Percentiles rank a stretch among this genome's conserved stretches.
Conservation (phyloP, 2,113 vertebrate species). For the Prunella fulvescens region DNA sequence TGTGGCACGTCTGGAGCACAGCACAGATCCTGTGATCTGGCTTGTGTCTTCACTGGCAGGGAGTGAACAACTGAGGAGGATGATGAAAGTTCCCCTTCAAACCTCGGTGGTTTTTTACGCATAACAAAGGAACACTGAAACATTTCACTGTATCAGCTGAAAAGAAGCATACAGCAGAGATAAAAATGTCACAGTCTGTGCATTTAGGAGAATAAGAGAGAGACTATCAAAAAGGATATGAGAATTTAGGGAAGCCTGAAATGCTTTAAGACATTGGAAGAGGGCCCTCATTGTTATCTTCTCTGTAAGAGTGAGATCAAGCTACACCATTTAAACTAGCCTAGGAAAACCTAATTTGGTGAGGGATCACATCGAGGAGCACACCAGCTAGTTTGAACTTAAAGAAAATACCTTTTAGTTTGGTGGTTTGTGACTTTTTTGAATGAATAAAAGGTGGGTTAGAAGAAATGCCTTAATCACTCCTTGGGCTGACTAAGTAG, state of each 20-base stretch:
- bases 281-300: not conserved
- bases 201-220: not conserved
- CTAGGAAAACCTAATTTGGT: not conserved
- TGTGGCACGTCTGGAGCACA: not conserved
- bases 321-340: not conserved
- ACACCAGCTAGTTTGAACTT: not conserved
- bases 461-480: not conserved
- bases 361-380: not conserved
- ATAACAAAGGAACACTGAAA: not conserved
- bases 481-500: not conserved
- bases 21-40: not conserved
- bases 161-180: not conserved
- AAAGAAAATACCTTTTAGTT: not conserved
- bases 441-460: not conserved
- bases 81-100: not conserved
- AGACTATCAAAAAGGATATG: not conserved
- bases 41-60: not conserved
- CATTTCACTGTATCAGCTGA: not conserved
- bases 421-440: not conserved
- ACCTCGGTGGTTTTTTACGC: not conserved
- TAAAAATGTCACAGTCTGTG: not conserved
- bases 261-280: not conserved
- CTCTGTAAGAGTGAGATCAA: not conserved
- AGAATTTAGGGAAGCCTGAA: not conserved
- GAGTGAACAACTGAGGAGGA: not conserved